Evolutionary conservation across 2,113 vertebrate species (phyloP).

Genomic region (Leptodactylus fuscus): DNA sequence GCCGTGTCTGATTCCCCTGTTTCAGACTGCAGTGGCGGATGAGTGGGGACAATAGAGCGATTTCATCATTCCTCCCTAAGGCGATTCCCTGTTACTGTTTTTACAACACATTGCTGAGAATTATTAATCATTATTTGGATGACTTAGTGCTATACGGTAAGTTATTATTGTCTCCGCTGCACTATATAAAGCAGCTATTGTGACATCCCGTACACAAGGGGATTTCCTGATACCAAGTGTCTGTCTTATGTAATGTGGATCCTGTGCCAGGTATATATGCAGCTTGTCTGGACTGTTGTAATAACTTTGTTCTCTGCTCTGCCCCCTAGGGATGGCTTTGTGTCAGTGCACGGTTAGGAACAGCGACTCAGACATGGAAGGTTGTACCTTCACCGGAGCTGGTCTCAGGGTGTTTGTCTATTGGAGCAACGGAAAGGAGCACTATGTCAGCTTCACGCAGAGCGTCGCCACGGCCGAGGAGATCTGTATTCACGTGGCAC

Average conservation of each 20-base stretch:
- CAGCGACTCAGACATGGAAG: neutral
- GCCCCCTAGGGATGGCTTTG: slow-evolving; percentile 66
- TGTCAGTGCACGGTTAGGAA: slow-evolving; percentile 61
- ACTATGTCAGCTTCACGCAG: slow-evolving; percentile 71
- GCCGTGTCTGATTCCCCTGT: too few relatives aligned
- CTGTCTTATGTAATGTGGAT: neutral
- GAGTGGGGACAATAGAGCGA: too few relatives aligned
- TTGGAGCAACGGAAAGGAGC: slow-evolving; percentile 77
- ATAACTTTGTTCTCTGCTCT: neutral
- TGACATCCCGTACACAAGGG: neutral
- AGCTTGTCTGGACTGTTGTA: neutral
- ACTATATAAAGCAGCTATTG: neutral
- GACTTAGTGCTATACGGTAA: neutral
- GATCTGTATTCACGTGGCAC: slow-evolving; percentile 80
- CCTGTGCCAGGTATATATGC: neutral
- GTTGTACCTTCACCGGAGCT: slow-evolving; percentile 45
- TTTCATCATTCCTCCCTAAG: too few relatives aligned
- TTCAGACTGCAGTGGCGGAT: too few relatives aligned
- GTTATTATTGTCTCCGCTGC: neutral
- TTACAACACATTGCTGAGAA: neutral
- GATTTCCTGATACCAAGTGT: neutral
- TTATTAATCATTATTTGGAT: neutral
- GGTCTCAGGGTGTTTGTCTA: slow-evolving; percentile 82
- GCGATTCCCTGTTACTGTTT: too few relatives aligned
- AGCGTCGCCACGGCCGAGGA: slow-evolving; percentile 80